phyloP scores from a whole-genome alignment of 1,140 invertebrate species.

The Euglossa dilemma region DNA sequence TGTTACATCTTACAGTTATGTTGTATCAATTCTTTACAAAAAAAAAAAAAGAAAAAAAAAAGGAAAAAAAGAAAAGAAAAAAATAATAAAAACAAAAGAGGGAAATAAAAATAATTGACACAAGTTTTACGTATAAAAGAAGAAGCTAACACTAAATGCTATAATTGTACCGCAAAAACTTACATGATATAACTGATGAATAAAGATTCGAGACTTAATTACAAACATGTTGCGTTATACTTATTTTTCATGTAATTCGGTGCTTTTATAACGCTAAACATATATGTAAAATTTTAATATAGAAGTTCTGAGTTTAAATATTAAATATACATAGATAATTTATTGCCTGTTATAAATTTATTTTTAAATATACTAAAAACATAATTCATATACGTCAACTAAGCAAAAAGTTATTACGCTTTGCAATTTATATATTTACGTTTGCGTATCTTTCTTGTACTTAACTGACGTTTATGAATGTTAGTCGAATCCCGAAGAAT shows the following conservation, averaged over 20 bases:
- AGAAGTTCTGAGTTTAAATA: not conserved
- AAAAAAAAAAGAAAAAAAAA: not conserved
- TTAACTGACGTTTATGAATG: not conserved
- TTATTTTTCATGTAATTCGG: not conserved
- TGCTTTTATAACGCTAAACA: not conserved
- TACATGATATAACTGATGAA: slow-evolving; percentile 18
- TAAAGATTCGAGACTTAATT: not conserved
- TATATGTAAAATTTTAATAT: not conserved
- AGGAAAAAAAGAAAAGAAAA: not conserved
- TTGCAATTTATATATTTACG: not conserved
- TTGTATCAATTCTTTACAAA: not conserved
- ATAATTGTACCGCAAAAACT: slow-evolving; percentile 32
- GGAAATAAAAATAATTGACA: not conserved
- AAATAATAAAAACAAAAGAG: no score
- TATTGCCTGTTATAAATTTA: slow-evolving; percentile 10
- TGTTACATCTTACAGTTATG: slow-evolving; percentile 8
- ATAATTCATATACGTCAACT: not conserved
- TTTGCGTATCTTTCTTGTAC: no score
- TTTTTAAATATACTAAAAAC: not conserved
- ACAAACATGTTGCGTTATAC: not conserved
- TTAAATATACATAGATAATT: not conserved
- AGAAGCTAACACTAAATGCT: slow-evolving; percentile 55
- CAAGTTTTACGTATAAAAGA: slow-evolving; percentile 37
- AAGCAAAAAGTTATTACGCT: not conserved
- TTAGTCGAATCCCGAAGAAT: not conserved